These are phyloP conservation scores for Macheiramphus alcinus DNA, from an alignment of 2,113 vertebrate species.

Conservation along the genomic window DNA sequence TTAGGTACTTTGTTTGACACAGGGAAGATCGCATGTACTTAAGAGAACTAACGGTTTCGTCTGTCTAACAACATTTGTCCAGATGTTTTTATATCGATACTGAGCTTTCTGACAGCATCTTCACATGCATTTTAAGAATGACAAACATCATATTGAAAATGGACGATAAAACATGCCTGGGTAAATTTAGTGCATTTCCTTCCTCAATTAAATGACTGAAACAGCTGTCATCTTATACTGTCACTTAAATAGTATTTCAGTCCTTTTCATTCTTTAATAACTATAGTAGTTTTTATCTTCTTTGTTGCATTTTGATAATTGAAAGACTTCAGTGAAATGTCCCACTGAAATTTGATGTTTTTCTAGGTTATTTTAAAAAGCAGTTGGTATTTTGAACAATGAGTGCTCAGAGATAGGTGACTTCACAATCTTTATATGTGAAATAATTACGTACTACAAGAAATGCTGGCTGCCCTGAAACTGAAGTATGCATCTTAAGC, in stretches of 20 bases:
- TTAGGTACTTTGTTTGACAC: neutral
- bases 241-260: neutral
- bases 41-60: neutral
- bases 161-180: neutral
- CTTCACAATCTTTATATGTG: neutral
- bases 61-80: neutral
- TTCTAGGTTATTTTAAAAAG: neutral
- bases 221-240: neutral
- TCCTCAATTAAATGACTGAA: neutral
- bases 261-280: neutral
- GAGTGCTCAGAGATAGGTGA: neutral
- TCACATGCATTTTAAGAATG: conserved; percentile 10
- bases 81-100: neutral
- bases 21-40: neutral
- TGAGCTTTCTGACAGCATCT: neutral
- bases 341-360: neutral
- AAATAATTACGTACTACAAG: neutral
- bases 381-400: neutral
- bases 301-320: neutral
- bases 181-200: neutral
- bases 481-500: neutral
- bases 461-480: neutral
- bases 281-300: neutral
- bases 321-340: neutral
- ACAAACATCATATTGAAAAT: neutral